phyloP scores from a whole-genome alignment of 2,797 vertebrate genomes.

The Etheostoma perlongum region DNA sequence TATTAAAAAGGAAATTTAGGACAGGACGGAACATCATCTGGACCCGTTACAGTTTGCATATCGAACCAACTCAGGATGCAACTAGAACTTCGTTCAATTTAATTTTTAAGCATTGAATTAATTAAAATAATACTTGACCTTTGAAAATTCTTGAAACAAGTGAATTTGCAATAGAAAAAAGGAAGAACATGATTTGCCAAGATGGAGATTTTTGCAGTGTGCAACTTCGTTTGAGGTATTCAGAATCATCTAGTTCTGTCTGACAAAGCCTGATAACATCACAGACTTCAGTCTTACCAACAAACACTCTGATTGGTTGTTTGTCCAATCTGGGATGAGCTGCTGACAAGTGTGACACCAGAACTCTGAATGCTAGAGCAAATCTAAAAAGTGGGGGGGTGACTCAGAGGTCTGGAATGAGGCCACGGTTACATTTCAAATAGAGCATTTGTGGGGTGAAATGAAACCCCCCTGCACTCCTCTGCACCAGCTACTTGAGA shows the following conservation, averaged over 20 bases:
- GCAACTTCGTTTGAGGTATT: background rate
- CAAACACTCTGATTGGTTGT: slow-evolving; percentile 30
- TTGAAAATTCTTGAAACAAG: background rate
- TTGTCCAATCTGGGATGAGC: slow-evolving; percentile 9
- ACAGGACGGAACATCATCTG: too few relatives aligned
- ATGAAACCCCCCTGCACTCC: slow-evolving; percentile 10
- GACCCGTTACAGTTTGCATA: too few relatives aligned
- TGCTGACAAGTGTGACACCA: slow-evolving; percentile 18
- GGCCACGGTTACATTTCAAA: slow-evolving; percentile 44
- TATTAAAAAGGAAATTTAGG: too few relatives aligned
- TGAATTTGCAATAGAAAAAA: background rate
- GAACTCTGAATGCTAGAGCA: slow-evolving; percentile 16
- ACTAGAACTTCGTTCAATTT: too few relatives aligned
- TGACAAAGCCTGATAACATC: slow-evolving; percentile 5
- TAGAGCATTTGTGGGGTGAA: slow-evolving; percentile 35
- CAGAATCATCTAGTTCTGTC: background rate
- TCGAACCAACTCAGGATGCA: too few relatives aligned
- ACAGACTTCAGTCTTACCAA: background rate
- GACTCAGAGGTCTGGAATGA: slow-evolving; percentile 38
- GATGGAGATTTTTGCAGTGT: background rate
- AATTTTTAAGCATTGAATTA: background rate
- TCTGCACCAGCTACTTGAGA: background rate
- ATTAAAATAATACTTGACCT: background rate
- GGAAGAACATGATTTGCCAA: background rate
- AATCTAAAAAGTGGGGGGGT: slow-evolving; percentile 35